These are phyloP conservation scores for Muschampia plurimacula DNA, from an alignment of 2,888 invertebrate genomes.

Conservation along the genomic window DNA sequence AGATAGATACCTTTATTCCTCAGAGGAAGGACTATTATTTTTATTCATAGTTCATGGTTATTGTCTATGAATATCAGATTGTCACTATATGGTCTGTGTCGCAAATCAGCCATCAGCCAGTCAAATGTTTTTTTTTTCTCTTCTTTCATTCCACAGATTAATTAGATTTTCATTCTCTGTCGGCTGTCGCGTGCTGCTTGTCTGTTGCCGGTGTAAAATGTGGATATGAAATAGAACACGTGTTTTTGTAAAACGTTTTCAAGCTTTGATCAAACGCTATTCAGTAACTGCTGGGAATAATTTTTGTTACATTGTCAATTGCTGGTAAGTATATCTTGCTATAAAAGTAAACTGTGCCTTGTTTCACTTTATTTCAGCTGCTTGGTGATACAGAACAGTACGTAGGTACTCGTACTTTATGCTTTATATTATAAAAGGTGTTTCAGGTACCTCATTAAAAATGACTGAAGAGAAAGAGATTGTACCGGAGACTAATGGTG, in stretches of 20 bases:
- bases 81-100: no score
- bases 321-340: neutral
- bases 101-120: no score
- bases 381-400: neutral
- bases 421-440: neutral
- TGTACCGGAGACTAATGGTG: conserved; percentile 61
- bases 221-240: conserved; percentile 53
- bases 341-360: neutral
- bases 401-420: neutral
- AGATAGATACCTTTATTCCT: no score
- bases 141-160: no score
- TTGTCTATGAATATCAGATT: no score
- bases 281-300: neutral
- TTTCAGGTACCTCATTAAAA: conserved; percentile 24
- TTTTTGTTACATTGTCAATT: neutral
- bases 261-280: neutral
- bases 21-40: no score
- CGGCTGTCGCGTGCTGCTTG: no score
- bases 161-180: no score
- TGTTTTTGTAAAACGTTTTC: conserved; percentile 49
- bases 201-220: neutral
- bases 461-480: conserved; percentile 77
- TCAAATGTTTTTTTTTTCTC: no score
- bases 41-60: no score
- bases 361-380: neutral